phyloP scores from a whole-genome alignment of 2,113 vertebrate species.

The Xiphophorus maculatus region DNA sequence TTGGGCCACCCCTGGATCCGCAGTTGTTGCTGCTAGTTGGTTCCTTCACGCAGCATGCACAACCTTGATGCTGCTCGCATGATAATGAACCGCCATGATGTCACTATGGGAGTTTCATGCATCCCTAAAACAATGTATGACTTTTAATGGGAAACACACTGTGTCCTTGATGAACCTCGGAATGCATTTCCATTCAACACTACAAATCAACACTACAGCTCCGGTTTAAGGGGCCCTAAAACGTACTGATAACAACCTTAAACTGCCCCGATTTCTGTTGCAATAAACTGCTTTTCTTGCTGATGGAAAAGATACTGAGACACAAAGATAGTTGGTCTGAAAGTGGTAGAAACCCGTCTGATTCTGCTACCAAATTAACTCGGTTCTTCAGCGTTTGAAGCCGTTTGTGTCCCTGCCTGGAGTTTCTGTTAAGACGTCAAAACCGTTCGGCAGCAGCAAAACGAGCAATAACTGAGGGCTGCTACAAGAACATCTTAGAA shows the following conservation, averaged over 20 bases:
- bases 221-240: too few relatives aligned
- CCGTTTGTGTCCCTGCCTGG: too few relatives aligned
- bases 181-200: neutral
- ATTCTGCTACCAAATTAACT: neutral
- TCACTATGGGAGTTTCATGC: neutral
- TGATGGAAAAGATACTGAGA: neutral
- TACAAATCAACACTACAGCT: neutral
- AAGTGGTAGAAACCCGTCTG: neutral
- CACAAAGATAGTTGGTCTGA: neutral
- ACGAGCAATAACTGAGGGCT: neutral
- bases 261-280: neutral
- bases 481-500: constrained; percentile 1
- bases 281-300: too few relatives aligned
- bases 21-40: neutral
- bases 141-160: neutral
- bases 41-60: too few relatives aligned
- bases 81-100: neutral
- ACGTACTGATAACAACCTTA: neutral
- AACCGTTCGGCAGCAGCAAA: neutral
- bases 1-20: too few relatives aligned
- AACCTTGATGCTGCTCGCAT: neutral
- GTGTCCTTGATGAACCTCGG: neutral
- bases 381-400: neutral
- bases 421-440: neutral
- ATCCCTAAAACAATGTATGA: neutral